A percentile compares a stretch with the other conserved stretches of the same genome.
These are phyloP conservation scores for Clarias fuscus DNA, from an alignment of 2,797 vertebrate genomes.

Conservation along the genomic window DNA sequence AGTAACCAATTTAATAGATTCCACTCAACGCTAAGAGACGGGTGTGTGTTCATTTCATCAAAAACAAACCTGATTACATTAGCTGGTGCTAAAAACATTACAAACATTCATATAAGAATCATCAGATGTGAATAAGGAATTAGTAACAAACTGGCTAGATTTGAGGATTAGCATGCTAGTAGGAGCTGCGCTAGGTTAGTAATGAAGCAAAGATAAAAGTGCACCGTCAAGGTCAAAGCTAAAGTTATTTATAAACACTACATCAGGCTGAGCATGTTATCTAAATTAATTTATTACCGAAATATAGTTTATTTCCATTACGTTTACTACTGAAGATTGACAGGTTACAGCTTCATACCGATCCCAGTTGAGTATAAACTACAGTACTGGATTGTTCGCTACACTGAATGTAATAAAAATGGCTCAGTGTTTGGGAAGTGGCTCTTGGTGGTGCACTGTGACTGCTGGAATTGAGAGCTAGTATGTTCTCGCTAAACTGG, in stretches of 20 bases:
- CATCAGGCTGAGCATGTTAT: neutral
- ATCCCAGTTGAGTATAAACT: neutral
- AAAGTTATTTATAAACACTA: neutral
- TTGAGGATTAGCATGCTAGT: neutral
- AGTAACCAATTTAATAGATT: neutral
- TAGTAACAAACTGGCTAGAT: neutral
- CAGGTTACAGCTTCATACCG: neutral
- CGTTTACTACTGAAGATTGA: neutral
- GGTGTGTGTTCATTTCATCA: slow-evolving; percentile 35
- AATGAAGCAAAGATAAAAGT: neutral
- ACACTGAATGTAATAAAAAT: neutral
- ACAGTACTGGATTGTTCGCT: neutral
- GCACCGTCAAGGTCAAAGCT: neutral
- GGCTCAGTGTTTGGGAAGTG: neutral
- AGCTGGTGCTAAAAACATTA: slow-evolving; percentile 51
- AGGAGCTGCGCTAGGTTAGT: neutral
- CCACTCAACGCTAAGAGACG: too few relatives aligned
- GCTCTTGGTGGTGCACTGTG: slow-evolving; percentile 1
- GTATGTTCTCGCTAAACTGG: slow-evolving; percentile 39
- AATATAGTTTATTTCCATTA: neutral
- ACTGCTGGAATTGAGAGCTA: slow-evolving; percentile 18
- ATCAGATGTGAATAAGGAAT: neutral
- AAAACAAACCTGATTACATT: slow-evolving; percentile 40
- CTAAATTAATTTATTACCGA: neutral
- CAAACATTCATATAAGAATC: slow-evolving; percentile 5